Evolutionary conservation across 2,888 invertebrate species (phyloP).

Genomic region (Tipula unca): DNA sequence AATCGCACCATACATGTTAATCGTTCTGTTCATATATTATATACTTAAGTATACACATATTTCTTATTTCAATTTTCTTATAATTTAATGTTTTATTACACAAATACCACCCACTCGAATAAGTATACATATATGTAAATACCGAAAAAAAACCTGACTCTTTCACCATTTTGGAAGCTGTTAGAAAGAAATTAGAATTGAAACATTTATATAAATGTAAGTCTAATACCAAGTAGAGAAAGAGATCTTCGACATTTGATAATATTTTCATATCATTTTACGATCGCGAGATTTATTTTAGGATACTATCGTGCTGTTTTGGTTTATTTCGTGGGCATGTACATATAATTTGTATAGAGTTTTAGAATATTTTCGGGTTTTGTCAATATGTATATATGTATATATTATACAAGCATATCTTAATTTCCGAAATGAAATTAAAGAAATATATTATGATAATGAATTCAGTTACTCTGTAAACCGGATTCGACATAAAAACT

Average conservation of each 20-base stretch:
- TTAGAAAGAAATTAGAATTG: neutral
- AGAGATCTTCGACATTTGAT: neutral
- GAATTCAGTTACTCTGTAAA: neutral
- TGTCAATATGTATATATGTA: neutral
- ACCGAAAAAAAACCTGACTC: neutral
- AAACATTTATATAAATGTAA: neutral
- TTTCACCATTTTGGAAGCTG: neutral
- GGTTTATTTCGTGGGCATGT: neutral
- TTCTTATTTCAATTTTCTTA: neutral
- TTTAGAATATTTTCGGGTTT: neutral
- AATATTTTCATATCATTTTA: neutral
- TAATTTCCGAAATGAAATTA: neutral
- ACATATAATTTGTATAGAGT: neutral
- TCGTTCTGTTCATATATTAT: neutral
- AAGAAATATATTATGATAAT: neutral
- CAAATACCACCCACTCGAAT: neutral
- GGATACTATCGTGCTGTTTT: neutral
- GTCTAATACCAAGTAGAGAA: neutral
- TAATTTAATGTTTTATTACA: neutral
- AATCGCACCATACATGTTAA: slow-evolving; percentile 8
- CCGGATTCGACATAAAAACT: neutral
- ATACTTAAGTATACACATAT: neutral
- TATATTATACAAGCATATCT: no score
- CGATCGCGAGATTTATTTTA: neutral
- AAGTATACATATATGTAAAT: neutral